Percentiles rank a stretch among this genome's conserved stretches.
These are phyloP conservation scores for Drosophila prolongata DNA, from an alignment of 2,888 invertebrate genomes.

Conservation along the genomic window DNA sequence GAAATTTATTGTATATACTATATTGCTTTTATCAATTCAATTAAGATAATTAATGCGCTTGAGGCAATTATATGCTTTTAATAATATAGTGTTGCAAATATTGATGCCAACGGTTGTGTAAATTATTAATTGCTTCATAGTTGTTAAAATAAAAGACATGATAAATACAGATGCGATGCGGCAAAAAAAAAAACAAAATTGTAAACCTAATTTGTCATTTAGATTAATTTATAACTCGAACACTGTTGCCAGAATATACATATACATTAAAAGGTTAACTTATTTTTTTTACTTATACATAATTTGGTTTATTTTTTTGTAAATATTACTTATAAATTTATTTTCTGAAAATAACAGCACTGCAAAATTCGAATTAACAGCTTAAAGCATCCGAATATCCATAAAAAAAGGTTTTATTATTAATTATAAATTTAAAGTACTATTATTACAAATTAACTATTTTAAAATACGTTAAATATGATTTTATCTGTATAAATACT, in stretches of 20 bases:
- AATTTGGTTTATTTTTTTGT: not conserved
- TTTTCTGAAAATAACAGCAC: not conserved
- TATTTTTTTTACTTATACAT: not conserved
- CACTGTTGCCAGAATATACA: not conserved
- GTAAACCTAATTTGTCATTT: not conserved
- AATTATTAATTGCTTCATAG: not conserved
- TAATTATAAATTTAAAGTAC: not conserved
- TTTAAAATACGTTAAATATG: not conserved
- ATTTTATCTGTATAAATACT: not conserved
- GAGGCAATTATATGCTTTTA: not conserved
- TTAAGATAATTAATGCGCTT: not conserved
- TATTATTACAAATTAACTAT: not conserved
- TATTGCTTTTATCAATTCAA: not conserved
- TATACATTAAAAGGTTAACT: not conserved
- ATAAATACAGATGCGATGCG: not conserved
- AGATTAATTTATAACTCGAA: not conserved
- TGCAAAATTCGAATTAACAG: not conserved
- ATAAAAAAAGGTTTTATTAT: not conserved
- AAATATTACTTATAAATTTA: slow-evolving; percentile 1
- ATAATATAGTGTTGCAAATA: not conserved
- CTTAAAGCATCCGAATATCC: not conserved
- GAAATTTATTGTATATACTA: not conserved
- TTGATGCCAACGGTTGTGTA: not conserved
- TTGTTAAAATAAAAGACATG: not conserved
- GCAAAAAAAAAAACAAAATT: not conserved